Evolutionary conservation across 2,113 vertebrate genomes (phyloP), one percentile per base, ranked within the genome.

Genomic region (Lepisosteus oculatus): DNA sequence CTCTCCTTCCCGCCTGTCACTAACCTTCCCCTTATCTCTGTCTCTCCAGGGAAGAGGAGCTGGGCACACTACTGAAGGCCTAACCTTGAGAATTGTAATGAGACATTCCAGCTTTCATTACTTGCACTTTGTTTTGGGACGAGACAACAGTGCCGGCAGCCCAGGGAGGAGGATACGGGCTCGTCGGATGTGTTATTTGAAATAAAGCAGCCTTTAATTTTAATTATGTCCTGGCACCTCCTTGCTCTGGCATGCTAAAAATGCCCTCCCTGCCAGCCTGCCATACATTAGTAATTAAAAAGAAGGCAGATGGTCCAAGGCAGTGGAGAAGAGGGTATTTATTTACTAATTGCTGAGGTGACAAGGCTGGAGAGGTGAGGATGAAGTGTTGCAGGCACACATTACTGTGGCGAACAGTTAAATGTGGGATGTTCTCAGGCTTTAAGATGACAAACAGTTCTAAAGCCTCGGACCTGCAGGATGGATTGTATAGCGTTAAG

Each of bases 71-170:
- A 5, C 14, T 59, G 13, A 59, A 13, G 9, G 14, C n/a, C 57
- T 59, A 59, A 59, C 57, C 57, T 59, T 59, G 57, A 59, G 57
- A 59, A 59, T 13, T 11, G n/a, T 14, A 5, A 59, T 4, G n/a
- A 59, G 56, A 59, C 56, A 59, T 59, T 59, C 56, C n/a, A 3
- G 57, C 12, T 59, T 59, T 59, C 57, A 7, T n/a, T 11, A 59
- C n/a, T 59, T 51, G 47, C 57, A 59, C 57, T 59, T 59, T 59
- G 57, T 59, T 59, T 55, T 59, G 13, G n/a, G 57, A 59, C 14
- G 8, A 59, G n/a, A 59, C 57, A n/a, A 4, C 1, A 59, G 57
- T 6, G 2, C 57, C 14, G 57, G 57, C 9, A n/a, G 57, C 29
- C 29, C 29, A 2, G 5, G 57, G n/a, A 15, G 12, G 57, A 59